Evolutionary conservation across 1,140 invertebrate species (phyloP).

Genomic region (Zaprionus capensis): DNA sequence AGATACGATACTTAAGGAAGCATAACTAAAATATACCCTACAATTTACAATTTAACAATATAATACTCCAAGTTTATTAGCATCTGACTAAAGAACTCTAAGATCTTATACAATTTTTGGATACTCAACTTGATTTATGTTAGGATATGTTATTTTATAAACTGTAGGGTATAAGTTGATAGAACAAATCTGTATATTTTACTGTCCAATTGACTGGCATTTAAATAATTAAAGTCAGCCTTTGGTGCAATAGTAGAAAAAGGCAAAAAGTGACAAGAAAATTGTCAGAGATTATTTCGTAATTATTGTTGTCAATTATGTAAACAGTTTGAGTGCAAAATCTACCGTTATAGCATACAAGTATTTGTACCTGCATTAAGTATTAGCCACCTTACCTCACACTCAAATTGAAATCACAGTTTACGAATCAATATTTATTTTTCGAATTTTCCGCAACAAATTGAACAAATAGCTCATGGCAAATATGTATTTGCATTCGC

Average conservation of each 20-base stretch:
- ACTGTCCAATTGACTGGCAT: slow-evolving; percentile 21
- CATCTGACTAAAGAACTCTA: too few species aligned
- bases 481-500: slow-evolving; percentile 3
- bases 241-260: background rate
- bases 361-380: background rate
- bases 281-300: slow-evolving; percentile 23
- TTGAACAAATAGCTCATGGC: slow-evolving; percentile 4
- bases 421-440: slow-evolving; percentile 4
- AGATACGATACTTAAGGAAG: background rate
- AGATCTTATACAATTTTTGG: too few species aligned
- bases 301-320: slow-evolving; percentile 22
- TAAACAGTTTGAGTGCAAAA: slow-evolving; percentile 5
- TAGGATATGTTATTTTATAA: background rate
- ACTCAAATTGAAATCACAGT: background rate
- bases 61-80: too few species aligned
- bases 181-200: background rate
- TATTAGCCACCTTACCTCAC: background rate
- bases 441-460: background rate
- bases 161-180: background rate
- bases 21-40: background rate
- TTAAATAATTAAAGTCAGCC: slow-evolving; percentile 34
- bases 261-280: slow-evolving; percentile 3
- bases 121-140: background rate
- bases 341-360: background rate
- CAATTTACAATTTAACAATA: background rate